Percentiles rank a stretch among this genome's conserved stretches.
Evolutionary conservation across 2,888 invertebrate species (phyloP).

Genomic region (Rhagium mordax): DNA sequence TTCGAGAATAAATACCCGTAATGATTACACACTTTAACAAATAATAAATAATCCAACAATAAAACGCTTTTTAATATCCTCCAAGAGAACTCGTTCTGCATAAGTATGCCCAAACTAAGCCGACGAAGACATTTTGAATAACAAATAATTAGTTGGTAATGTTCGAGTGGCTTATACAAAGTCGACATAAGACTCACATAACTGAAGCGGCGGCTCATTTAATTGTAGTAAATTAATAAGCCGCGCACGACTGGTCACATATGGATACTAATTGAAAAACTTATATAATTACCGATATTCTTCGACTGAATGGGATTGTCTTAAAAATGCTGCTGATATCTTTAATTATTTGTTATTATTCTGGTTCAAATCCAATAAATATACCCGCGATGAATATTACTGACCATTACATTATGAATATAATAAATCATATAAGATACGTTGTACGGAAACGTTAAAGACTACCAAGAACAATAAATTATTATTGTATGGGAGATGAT

Average conservation of each 20-base stretch:
- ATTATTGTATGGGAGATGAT: no score
- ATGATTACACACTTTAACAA: background rate
- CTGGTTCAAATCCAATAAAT: no score
- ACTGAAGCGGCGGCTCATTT: background rate
- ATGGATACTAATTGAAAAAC: constrained; percentile 1
- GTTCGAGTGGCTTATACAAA: background rate
- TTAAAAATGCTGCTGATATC: background rate
- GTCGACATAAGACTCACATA: background rate
- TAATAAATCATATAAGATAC: no score
- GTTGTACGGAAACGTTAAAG: no score
- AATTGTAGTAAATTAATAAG: constrained; percentile 24
- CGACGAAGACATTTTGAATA: background rate
- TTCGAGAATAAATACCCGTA: background rate
- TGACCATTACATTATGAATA: no score
- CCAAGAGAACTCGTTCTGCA: background rate
- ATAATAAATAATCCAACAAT: background rate
- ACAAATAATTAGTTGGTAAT: constrained; percentile 4
- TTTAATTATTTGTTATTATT: no score
- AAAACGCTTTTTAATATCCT: background rate
- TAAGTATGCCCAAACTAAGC: background rate
- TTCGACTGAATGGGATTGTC: background rate
- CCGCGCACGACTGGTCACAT: background rate
- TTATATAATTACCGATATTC: background rate
- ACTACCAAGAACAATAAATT: no score
- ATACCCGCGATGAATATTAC: no score